Percentiles rank a stretch among this genome's conserved stretches.
These are phyloP conservation scores for Tiaroga cobitis DNA, from an alignment of 2,797 vertebrate species.

Conservation along the genomic window DNA sequence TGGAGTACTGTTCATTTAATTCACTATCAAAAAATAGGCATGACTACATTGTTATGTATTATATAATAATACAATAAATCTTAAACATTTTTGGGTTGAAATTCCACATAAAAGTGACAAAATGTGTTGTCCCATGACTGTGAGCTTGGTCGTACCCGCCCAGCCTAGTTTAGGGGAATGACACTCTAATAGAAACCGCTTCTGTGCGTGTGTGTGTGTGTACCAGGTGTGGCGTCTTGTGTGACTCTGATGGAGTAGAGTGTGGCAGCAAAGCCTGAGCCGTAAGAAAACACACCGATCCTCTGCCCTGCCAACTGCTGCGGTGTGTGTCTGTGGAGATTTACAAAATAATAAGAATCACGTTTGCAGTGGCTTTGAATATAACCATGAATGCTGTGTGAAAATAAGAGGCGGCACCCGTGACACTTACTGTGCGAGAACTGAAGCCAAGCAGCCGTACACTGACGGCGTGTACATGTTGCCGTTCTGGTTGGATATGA, in stretches of 20 bases:
- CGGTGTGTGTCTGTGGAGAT: conserved; percentile 78
- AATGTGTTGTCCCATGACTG: not conserved
- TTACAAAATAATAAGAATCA: not conserved
- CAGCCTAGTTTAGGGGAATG: not conserved
- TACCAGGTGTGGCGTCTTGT: conserved; percentile 96
- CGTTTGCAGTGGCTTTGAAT: not conserved
- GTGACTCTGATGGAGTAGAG: conserved; percentile 91
- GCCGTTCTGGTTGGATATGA: conserved; percentile 94
- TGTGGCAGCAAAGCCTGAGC: conserved; percentile 95
- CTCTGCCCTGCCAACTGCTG: conserved; percentile 90
- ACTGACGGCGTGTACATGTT: conserved; percentile 99
- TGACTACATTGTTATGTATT: not conserved
- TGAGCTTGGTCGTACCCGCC: not conserved
- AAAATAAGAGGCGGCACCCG: not conserved
- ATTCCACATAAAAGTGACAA: not conserved
- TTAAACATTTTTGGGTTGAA: not conserved
- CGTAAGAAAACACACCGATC: conserved; percentile 93
- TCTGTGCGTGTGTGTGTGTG: not conserved
- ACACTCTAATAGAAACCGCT: too few relatives aligned
- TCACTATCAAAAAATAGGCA: not conserved
- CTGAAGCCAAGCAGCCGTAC: conserved; percentile 93
- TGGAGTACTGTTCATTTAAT: not conserved
- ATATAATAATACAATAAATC: not conserved
- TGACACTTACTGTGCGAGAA: conserved; percentile 88
- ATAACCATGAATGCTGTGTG: not conserved